Base-by-base conservation (phyloP, 1,140 invertebrate genomes). In the Physella acuta region DNA sequence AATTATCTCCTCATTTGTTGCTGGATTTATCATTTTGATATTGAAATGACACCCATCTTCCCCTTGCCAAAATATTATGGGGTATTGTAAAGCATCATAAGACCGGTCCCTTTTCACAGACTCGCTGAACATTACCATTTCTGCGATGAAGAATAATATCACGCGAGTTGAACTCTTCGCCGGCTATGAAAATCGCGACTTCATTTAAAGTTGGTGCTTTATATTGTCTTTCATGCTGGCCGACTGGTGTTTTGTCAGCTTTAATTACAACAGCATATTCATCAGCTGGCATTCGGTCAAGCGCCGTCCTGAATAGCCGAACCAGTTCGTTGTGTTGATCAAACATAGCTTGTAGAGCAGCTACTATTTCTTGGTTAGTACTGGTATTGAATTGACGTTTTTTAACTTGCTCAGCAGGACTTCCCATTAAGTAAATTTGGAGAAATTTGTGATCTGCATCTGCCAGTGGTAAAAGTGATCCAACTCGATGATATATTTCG, bases 41-140 rank as follows among this genome's bases (percentile, higher is more conserved):
- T 20, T 20, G 4, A 31, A 55, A 26, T 56, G 31, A 36, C 55
- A 66, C 24, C 64, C 64, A 55, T 66, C 64, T 55, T 66, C 49
- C 8, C 64, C 64, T 11, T 55, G 20, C 2, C 39, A 44, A 44
- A 44, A 44, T 44, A 44, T 44, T 20, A 44, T 8, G 8, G 39
- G 39, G 39, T 44, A 44, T 44, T 44, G 39, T 11, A 44, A 20
- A 44, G 39, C 39, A 44, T 44, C 39, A 44, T 44, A 44, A 11
- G 39, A 44, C 39, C 39, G 8, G 39, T 44, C 8, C 8, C 8
- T n/a, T 11, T 44, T 20, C 8, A 44, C 8, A 20, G 20, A 44
- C 39, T 44, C 8, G 8, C 20, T 20, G 8, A 44, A 44, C 8
- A 44, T 44, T 8, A 11, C 8, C 8, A 44, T 20, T 44, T 8